Percentiles rank a stretch among this genome's conserved stretches.
phyloP scores from a whole-genome alignment of 2,888 invertebrate species.

The Zhengitettix transpicula region DNA sequence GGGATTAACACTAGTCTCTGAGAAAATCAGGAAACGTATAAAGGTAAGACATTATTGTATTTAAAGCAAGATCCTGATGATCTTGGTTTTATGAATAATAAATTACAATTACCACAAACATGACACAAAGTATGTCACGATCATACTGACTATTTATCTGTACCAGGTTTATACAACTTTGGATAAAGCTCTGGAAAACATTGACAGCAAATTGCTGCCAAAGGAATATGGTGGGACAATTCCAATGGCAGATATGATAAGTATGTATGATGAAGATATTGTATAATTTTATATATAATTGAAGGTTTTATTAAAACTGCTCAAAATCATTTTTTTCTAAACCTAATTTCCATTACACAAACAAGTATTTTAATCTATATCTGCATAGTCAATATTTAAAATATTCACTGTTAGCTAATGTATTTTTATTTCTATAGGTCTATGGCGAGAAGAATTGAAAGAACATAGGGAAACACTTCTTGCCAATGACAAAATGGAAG shows the following conservation, averaged over 20 bases:
- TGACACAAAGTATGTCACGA: too few species aligned
- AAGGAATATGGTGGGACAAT: slow-evolving; percentile 79
- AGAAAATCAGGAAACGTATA: slow-evolving; percentile 56
- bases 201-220: slow-evolving; percentile 50
- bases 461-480: slow-evolving; percentile 46
- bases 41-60: slow-evolving; percentile 23
- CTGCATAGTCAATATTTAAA: neutral
- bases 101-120: neutral
- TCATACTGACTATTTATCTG: neutral
- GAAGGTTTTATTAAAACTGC: too few species aligned
- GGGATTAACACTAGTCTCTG: slow-evolving; percentile 57
- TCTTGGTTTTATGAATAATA: neutral
- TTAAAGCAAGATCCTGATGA: neutral
- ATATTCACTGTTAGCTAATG: neutral
- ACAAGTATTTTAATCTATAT: too few species aligned
- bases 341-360: too few species aligned
- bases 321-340: too few species aligned
- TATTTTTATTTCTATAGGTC: slow-evolving; percentile 16
- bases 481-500: slow-evolving; percentile 52
- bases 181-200: slow-evolving; percentile 35
- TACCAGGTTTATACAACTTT: slow-evolving; percentile 34
- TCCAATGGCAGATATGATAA: slow-evolving; percentile 65
- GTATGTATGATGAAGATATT: slow-evolving; percentile 23
- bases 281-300: too few species aligned
- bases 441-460: slow-evolving; percentile 43